These are phyloP conservation scores for Lordiphosa fenestrarum DNA, from an alignment of 2,888 invertebrate species.

Conservation along the genomic window DNA sequence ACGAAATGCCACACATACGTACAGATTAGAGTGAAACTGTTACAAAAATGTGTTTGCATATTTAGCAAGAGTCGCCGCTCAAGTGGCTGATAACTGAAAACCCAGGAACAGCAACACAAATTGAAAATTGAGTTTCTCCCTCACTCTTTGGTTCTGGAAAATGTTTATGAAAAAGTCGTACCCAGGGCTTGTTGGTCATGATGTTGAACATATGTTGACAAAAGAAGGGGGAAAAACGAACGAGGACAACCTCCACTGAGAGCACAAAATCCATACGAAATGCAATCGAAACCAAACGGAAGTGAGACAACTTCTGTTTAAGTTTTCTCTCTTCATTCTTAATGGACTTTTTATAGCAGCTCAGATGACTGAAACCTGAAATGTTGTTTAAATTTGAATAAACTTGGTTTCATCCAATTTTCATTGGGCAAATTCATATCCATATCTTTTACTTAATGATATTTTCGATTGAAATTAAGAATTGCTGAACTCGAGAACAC, in stretches of 20 bases:
- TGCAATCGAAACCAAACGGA: slow-evolving; percentile 70
- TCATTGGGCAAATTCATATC: too few relatives aligned
- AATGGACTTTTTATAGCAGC: neutral
- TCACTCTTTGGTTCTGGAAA: slow-evolving; percentile 28
- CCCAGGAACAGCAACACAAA: slow-evolving; percentile 15
- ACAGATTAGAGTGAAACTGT: slow-evolving; percentile 47
- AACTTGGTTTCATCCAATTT: too few relatives aligned
- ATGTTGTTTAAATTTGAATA: too few relatives aligned
- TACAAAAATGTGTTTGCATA: slow-evolving; percentile 65
- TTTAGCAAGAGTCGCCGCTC: slow-evolving; percentile 59
- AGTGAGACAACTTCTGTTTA: slow-evolving; percentile 33
- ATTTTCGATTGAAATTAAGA: too few relatives aligned
- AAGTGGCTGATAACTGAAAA: slow-evolving; percentile 46
- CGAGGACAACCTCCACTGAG: slow-evolving; percentile 11
- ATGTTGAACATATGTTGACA: slow-evolving; percentile 70
- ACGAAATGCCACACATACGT: slow-evolving; percentile 40
- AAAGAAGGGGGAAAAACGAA: slow-evolving; percentile 37
- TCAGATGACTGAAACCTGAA: too few relatives aligned
- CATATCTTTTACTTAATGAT: too few relatives aligned
- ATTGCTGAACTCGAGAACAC: too few relatives aligned
- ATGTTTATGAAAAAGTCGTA: slow-evolving; percentile 51
- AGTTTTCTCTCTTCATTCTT: neutral
- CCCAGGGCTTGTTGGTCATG: slow-evolving; percentile 51
- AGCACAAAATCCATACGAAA: slow-evolving; percentile 27
- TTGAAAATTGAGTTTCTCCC: slow-evolving; percentile 29